Evolutionary conservation across 2,113 vertebrate species (phyloP).

Genomic region (Notothenia rossii): DNA sequence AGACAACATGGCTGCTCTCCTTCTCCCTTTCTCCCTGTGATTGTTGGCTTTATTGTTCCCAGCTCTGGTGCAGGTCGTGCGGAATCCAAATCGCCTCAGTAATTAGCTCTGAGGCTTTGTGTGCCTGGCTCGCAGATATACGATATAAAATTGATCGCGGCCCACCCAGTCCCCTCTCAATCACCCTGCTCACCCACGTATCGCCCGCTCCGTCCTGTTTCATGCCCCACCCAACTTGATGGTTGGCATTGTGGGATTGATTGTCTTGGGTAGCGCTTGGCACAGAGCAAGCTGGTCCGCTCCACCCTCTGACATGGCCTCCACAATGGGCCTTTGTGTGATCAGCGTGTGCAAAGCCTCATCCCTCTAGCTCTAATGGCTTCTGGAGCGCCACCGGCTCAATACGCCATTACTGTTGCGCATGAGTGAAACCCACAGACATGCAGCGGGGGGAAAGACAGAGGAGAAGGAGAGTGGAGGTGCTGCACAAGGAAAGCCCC

Average conservation of each 20-base stretch:
- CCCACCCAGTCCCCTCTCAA: slow-evolving; percentile 59
- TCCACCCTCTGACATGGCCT: slow-evolving; percentile 74
- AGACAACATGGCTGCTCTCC: slow-evolving; percentile 68
- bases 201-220: slow-evolving; percentile 29
- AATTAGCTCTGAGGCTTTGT: slow-evolving; percentile 81
- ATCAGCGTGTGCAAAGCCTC: slow-evolving; percentile 67
- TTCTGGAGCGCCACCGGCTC: slow-evolving; percentile 72
- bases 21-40: slow-evolving; percentile 59
- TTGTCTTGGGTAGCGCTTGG: slow-evolving; percentile 67
- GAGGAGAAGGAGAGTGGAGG: slow-evolving; percentile 37
- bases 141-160: slow-evolving; percentile 70
- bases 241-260: slow-evolving; percentile 70
- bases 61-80: slow-evolving; percentile 68
- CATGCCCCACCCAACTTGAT: slow-evolving; percentile 1
- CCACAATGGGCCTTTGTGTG: slow-evolving; percentile 75
- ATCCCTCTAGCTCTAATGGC: slow-evolving; percentile 75
- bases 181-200: slow-evolving; percentile 46
- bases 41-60: slow-evolving; percentile 79
- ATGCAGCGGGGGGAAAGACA: slow-evolving; percentile 20
- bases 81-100: slow-evolving; percentile 76
- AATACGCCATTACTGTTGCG: slow-evolving; percentile 70
- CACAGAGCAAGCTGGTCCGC: slow-evolving; percentile 52
- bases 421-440: slow-evolving; percentile 63
- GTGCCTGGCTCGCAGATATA: slow-evolving; percentile 70
- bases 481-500: slow-evolving; percentile 25